Conservation (phyloP, 92 coral and sea anemone genomes). For the Parazoanthus atlanticus region DNA sequence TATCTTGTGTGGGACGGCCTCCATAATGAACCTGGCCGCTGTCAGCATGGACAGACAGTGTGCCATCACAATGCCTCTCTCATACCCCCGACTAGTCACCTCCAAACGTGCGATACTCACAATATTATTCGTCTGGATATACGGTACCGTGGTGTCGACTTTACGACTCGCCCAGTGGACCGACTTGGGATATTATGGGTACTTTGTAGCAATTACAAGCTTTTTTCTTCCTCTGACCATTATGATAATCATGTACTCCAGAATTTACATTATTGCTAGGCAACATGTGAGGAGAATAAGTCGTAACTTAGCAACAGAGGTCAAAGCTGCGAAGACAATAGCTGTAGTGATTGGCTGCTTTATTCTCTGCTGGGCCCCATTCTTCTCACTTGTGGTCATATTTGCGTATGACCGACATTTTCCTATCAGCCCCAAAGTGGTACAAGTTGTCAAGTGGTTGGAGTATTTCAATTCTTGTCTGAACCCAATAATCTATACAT, state of each 20-base stretch:
- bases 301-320: slow-evolving; percentile 66
- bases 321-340: slow-evolving; percentile 86
- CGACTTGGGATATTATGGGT: slow-evolving; percentile 59
- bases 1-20: slow-evolving; percentile 83
- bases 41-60: slow-evolving; percentile 83
- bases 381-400: slow-evolving; percentile 70
- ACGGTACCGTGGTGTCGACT: slow-evolving; percentile 66
- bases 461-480: slow-evolving; percentile 77
- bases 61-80: slow-evolving; percentile 80
- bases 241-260: slow-evolving; percentile 77
- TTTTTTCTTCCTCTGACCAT: slow-evolving; percentile 75
- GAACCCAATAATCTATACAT: slow-evolving; percentile 77
- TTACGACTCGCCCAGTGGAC: slow-evolving; percentile 66
- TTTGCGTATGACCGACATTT: slow-evolving; percentile 62
- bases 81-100: slow-evolving; percentile 72
- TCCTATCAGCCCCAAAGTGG: slow-evolving; percentile 50
- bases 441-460: slow-evolving; percentile 82
- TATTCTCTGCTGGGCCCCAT: slow-evolving; percentile 81
- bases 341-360: slow-evolving; percentile 84
- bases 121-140: slow-evolving; percentile 73
- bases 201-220: slow-evolving; percentile 64
- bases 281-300: slow-evolving; percentile 73
- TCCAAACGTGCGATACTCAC: slow-evolving; percentile 62
- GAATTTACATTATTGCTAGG: slow-evolving; percentile 79
- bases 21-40: slow-evolving; percentile 88